These are phyloP conservation scores for Cyaniris semiargus DNA, from an alignment of 2,888 invertebrate genomes.

Conservation along the genomic window DNA sequence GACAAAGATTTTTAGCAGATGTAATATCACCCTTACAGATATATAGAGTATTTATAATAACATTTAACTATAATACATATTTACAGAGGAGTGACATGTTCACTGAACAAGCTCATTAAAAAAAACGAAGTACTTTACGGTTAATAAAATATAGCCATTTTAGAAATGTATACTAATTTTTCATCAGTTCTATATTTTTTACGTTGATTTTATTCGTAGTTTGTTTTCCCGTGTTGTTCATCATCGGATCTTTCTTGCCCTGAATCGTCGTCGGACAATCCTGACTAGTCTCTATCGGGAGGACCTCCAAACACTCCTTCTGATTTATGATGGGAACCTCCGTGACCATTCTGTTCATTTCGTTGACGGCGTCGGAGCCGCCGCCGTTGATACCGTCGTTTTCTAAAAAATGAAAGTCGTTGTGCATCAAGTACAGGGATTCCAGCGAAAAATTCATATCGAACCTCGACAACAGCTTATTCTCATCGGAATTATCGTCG, in stretches of 20 bases:
- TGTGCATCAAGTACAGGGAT: constrained; percentile 69
- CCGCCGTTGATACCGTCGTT: constrained; percentile 61
- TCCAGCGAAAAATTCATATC: constrained; percentile 72
- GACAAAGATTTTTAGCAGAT: too few relatives aligned
- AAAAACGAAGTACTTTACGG: neutral
- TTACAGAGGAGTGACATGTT: too few relatives aligned
- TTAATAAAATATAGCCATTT: neutral
- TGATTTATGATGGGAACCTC: constrained; percentile 64
- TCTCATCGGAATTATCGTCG: constrained; percentile 74
- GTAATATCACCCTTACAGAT: too few relatives aligned
- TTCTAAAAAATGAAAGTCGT: constrained; percentile 72
- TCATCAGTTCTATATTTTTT: constrained; percentile 76
- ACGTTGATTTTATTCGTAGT: constrained; percentile 73
- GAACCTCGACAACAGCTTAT: constrained; percentile 65
- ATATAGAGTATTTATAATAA: too few relatives aligned
- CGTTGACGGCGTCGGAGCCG: constrained; percentile 54
- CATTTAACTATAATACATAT: too few relatives aligned
- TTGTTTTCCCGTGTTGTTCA: constrained; percentile 68
- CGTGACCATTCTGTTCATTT: constrained; percentile 62
- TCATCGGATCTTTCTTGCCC: constrained; percentile 72
- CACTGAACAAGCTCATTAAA: too few relatives aligned
- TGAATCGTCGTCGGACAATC: constrained; percentile 67
- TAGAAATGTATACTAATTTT: constrained; percentile 52
- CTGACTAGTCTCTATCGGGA: constrained; percentile 48
- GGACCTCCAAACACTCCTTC: constrained; percentile 56